These are phyloP conservation scores for Bombylius discolor DNA, from an alignment of 2,888 invertebrate genomes.

Conservation along the genomic window DNA sequence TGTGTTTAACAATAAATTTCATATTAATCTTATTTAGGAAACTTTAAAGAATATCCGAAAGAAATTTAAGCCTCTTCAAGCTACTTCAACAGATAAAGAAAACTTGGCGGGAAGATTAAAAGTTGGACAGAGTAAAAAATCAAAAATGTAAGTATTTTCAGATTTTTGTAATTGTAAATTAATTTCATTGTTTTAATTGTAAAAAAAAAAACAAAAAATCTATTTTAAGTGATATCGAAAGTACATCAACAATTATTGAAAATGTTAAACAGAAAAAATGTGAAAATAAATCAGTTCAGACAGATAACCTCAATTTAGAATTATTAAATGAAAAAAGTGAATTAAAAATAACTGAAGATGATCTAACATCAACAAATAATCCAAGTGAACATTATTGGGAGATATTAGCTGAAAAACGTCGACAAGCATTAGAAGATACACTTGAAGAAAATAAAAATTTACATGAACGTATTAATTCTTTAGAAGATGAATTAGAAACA, in stretches of 20 bases:
- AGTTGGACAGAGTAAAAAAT: constrained; percentile 42
- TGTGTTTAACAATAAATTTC: too few species aligned
- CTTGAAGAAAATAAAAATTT: constrained; percentile 56
- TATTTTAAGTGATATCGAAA: constrained; percentile 24
- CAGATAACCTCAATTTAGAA: constrained; percentile 20
- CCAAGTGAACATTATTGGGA: constrained; percentile 68
- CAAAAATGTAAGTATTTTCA: constrained; percentile 36
- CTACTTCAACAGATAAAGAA: constrained; percentile 57
- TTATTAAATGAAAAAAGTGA: not conserved
- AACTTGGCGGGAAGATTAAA: constrained; percentile 56
- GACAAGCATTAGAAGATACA: constrained; percentile 56
- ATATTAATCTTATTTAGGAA: constrained; percentile 35
- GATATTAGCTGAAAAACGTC: constrained; percentile 58
- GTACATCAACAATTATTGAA: constrained; percentile 14
- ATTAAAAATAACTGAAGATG: constrained; percentile 44
- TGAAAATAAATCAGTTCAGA: constrained; percentile 40
- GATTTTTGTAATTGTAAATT: not conserved
- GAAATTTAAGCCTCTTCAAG: constrained; percentile 62
- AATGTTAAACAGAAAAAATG: constrained; percentile 37
- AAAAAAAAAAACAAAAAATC: not conserved
- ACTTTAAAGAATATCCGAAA: constrained; percentile 48
- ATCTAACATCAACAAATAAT: constrained; percentile 53
- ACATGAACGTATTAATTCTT: constrained; percentile 37
- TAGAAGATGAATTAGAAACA: constrained; percentile 47
- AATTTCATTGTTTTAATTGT: not conserved